Conservation (phyloP, 1,140 invertebrate genomes). For the Orius laevigatus region DNA sequence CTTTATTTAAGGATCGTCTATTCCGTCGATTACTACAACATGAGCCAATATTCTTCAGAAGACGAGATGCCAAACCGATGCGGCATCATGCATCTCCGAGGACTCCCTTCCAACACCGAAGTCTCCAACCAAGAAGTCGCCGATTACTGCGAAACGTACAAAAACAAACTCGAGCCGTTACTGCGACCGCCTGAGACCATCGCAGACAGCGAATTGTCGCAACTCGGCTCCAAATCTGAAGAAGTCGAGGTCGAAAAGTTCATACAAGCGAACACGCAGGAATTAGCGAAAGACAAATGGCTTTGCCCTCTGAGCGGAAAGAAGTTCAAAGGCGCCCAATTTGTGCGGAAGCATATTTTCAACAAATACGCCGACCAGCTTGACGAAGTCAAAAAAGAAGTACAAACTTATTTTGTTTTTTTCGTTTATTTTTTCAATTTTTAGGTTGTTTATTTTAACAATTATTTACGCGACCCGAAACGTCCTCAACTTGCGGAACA, state of each 20-base stretch:
- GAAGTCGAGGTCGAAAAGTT: constrained; percentile 90
- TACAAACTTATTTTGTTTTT: constrained; percentile 20
- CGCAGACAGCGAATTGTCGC: constrained; percentile 64
- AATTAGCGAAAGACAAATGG: constrained; percentile 95
- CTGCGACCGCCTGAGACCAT: constrained; percentile 49
- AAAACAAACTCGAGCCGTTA: constrained; percentile 79
- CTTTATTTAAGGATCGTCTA: constrained; percentile 93
- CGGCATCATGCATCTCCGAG: constrained; percentile 93
- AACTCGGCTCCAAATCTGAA: constrained; percentile 73
- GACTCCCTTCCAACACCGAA: constrained; percentile 57
- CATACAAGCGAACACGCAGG: constrained; percentile 83
- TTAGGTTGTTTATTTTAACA: constrained; percentile 87
- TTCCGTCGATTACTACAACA: constrained; percentile 98
- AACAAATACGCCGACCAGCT: constrained; percentile 96
- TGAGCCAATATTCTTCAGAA: constrained; percentile 97
- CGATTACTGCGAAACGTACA: constrained; percentile 63
- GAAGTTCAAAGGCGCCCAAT: constrained; percentile 98
- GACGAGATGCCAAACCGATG: constrained; percentile 99
- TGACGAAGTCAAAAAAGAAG: constrained; percentile 91
- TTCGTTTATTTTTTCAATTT: constrained; percentile 14
- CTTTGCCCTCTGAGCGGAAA: constrained; percentile 95
- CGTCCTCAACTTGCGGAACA: constrained; percentile 85
- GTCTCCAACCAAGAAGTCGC: constrained; percentile 47
- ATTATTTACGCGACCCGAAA: constrained; percentile 89
- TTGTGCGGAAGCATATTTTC: constrained; percentile 95